phyloP scores from a whole-genome alignment of 2,888 invertebrate species.

The Drosophila villosipedis region DNA sequence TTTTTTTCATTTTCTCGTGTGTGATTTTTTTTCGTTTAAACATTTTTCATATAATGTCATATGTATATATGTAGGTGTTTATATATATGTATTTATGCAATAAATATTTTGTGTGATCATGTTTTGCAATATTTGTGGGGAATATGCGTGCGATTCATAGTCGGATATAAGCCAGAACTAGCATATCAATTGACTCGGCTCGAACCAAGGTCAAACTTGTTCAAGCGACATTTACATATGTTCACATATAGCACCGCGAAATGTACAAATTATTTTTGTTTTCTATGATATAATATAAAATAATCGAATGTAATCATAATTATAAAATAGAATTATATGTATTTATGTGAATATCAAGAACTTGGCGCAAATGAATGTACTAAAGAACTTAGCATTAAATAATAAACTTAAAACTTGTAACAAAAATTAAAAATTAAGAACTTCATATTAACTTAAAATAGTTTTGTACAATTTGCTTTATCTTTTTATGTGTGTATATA shows the following conservation, averaged over 20 bases:
- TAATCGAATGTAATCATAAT: slow-evolving; percentile 33
- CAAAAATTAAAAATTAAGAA: slow-evolving; percentile 62
- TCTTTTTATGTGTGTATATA: slow-evolving; percentile 8
- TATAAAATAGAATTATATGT: slow-evolving; percentile 16
- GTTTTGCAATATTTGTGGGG: slow-evolving; percentile 45
- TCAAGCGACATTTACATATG: slow-evolving; percentile 57
- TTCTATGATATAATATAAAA: slow-evolving; percentile 12
- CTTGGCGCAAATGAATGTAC: slow-evolving; percentile 37
- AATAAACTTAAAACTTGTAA: slow-evolving; percentile 63
- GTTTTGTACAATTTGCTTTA: slow-evolving; percentile 75
- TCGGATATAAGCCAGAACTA: slow-evolving; percentile 52
- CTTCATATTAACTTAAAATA: slow-evolving; percentile 60
- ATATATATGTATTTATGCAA: slow-evolving; percentile 56
- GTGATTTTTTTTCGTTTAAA: slow-evolving; percentile 49
- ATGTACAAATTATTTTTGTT: slow-evolving; percentile 69
- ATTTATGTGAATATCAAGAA: slow-evolving; percentile 21
- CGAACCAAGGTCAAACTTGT: slow-evolving; percentile 43
- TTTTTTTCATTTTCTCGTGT: slow-evolving; percentile 30
- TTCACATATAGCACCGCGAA: slow-evolving; percentile 79
- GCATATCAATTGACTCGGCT: slow-evolving; percentile 53
- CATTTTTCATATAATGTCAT: slow-evolving; percentile 67
- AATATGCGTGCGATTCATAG: slow-evolving; percentile 61
- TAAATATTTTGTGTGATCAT: slow-evolving; percentile 59
- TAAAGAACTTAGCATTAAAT: slow-evolving; percentile 61
- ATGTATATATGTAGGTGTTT: slow-evolving; percentile 48